A percentile compares a stretch with the other conserved stretches of the same genome.
Evolutionary conservation across 92 coral and sea anemone species (phyloP).

Genomic region (Montipora capitata): DNA sequence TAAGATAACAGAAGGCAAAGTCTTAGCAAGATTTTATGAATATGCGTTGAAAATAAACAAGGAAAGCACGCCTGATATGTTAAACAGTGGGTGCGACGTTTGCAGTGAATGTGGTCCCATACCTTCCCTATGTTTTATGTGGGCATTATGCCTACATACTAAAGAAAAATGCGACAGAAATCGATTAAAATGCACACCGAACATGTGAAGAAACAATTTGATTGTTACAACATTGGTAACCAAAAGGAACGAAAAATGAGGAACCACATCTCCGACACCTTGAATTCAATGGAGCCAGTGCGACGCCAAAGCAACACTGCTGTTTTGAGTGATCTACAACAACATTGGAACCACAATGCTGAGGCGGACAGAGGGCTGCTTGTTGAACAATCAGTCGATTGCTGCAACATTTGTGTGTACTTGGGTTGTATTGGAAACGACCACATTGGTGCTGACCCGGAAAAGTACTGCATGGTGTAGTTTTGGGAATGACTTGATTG

Average conservation of each 20-base stretch:
- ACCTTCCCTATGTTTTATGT: not conserved
- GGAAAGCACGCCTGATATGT: too few species aligned
- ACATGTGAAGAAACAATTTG: not conserved
- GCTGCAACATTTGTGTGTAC: not conserved
- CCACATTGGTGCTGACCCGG: not conserved
- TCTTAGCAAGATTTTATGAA: too few species aligned
- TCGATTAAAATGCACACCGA: not conserved
- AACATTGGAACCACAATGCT: not conserved
- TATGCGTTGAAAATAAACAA: too few species aligned
- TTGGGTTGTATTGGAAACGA: not conserved
- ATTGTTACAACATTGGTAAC: slow-evolving; percentile 12
- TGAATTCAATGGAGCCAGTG: slow-evolving; percentile 5
- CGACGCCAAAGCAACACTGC: slow-evolving; percentile 20
- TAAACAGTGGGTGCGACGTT: too few species aligned
- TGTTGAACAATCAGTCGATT: not conserved
- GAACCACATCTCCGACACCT: slow-evolving; percentile 24
- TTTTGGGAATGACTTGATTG: slow-evolving; percentile 4
- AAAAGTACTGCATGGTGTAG: not conserved
- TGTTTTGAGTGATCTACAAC: not conserved
- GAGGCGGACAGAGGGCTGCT: not conserved
- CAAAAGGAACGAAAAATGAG: slow-evolving; percentile 16
- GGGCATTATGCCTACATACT: not conserved
- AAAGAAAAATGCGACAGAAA: not conserved
- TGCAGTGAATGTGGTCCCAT: too few species aligned
- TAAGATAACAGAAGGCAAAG: too few species aligned